Evolutionary conservation across 2,113 vertebrate species (phyloP).

Genomic region (Perca schrenkii): DNA sequence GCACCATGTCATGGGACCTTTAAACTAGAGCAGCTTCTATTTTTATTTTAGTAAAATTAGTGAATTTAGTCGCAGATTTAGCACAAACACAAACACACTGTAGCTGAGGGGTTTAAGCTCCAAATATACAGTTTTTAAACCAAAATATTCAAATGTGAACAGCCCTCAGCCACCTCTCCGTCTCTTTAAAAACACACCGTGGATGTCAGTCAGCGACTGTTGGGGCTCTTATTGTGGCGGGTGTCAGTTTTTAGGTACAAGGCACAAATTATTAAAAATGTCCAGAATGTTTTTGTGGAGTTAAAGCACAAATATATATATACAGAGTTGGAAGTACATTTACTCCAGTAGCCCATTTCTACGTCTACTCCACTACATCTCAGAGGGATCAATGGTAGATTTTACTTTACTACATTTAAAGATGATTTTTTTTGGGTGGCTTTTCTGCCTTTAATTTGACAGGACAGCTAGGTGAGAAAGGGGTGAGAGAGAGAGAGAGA

Average conservation of each 20-base stretch:
- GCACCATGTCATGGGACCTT: background rate
- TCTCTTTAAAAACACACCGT: background rate
- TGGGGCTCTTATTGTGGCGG: background rate
- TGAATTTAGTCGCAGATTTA: constrained; percentile 15
- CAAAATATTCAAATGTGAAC: constrained; percentile 83
- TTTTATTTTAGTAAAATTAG: background rate
- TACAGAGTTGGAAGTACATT: background rate
- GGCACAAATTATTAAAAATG: constrained; percentile 21
- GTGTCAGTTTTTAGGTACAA: constrained; percentile 32
- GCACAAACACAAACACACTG: background rate
- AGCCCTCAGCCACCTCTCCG: constrained; percentile 46
- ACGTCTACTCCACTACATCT: too few relatives aligned
- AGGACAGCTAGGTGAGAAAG: too few relatives aligned
- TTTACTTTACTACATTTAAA: too few relatives aligned
- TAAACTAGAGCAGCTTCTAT: constrained; percentile 25
- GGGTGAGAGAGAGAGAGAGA: too few relatives aligned
- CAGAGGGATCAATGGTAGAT: too few relatives aligned
- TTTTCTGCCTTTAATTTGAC: too few relatives aligned
- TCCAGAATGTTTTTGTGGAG: background rate
- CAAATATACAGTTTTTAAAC: constrained; percentile 80
- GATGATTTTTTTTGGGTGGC: too few relatives aligned
- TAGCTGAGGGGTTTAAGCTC: constrained; percentile 68
- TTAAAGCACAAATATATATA: background rate
- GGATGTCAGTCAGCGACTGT: constrained; percentile 19
- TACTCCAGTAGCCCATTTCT: background rate